A percentile compares a stretch with the other conserved stretches of the same genome.
Evolutionary conservation across 92 coral and sea anemone species (phyloP).

Genomic region (Porites evermanni): DNA sequence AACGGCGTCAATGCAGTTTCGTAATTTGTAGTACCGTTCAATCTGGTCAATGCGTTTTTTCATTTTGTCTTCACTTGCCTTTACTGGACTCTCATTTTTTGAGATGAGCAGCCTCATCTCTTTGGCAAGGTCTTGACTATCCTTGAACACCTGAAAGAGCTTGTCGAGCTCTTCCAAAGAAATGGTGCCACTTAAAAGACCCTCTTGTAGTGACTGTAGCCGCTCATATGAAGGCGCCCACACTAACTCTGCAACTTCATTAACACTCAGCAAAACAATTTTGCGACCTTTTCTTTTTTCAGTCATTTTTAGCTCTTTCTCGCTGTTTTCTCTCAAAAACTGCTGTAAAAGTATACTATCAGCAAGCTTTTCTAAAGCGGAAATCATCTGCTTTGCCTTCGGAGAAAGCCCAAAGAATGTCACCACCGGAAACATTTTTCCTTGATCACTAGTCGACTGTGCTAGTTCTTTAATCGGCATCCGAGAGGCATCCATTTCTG

Average conservation of each 20-base stretch:
- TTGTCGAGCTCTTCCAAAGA: conserved; percentile 62
- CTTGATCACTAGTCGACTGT: neutral
- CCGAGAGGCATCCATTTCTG: conserved; percentile 34
- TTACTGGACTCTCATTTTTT: neutral
- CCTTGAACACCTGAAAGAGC: conserved; percentile 29
- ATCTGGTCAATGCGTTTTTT: conserved; percentile 50
- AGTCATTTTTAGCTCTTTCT: conserved; percentile 21
- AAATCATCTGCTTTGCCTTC: conserved; percentile 52
- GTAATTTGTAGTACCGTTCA: conserved; percentile 56
- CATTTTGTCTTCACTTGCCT: neutral
- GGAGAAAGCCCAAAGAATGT: conserved; percentile 71
- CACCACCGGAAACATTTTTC: conserved; percentile 36
- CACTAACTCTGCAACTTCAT: conserved; percentile 50
- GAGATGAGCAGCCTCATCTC: conserved; percentile 41
- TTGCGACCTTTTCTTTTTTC: conserved; percentile 28
- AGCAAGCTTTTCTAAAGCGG: conserved; percentile 37
- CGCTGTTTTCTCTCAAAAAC: conserved; percentile 68
- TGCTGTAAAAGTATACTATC: conserved; percentile 66
- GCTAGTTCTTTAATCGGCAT: conserved; percentile 48
- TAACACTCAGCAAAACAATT: conserved; percentile 26
- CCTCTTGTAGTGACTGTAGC: conserved; percentile 31
- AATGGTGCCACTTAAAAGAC: conserved; percentile 45
- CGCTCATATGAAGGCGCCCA: conserved; percentile 67
- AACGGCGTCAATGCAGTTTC: conserved; percentile 69
- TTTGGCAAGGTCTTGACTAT: conserved; percentile 23